Evolutionary conservation across 1,140 invertebrate genomes (phyloP), one percentile per base, ranked within the genome.

Genomic region (Drosophila sp.): DNA sequence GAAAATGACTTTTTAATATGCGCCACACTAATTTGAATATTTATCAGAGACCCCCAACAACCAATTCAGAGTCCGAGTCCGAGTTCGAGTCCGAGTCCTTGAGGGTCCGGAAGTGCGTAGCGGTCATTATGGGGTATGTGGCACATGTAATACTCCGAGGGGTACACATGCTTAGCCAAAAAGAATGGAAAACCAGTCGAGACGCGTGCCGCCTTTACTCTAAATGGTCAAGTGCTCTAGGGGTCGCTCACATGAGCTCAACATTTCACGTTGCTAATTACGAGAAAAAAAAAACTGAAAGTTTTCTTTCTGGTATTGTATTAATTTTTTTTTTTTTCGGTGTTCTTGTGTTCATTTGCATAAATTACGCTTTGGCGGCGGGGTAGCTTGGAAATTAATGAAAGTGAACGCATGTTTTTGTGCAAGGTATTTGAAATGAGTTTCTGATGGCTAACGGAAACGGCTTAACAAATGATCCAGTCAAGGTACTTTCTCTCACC

Each of bases 1-100:
- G 73, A 79, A 79, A 82, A 82, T 82, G 72, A 72, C 76, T 79
- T 82, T 82, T 82, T 82, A 82, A 82, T 82, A 82, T 76, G 76
- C 76, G 76, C 76, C 76, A 82, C 73, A 76, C 73, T 76, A 79
- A 79, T 79, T 79, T 79, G 76, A 79, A 79, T 79, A 79, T 71
- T 79, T 79, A 79, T 76, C 76, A 75, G 68, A 58, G 50, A 38
- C 6, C n/a, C 30, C 17, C 17, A 17, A 38, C 3, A 4, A 0
- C 47, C 54, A 23, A 47, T 47, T 47, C 38, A 40, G 27, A 44
- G 25, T 54, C 38, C 27, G 30, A 40, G 27, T 44, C 44, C 27
- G 33, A 44, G 33, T 41, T 4, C 40, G n/a, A 41, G 40, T 50
- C 44, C 23, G 6, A 50, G 44, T 50, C 44, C 44, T 50, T 50